These are phyloP conservation scores for Phlogophora meticulosa DNA, from an alignment of 2,888 invertebrate genomes.

Conservation along the genomic window DNA sequence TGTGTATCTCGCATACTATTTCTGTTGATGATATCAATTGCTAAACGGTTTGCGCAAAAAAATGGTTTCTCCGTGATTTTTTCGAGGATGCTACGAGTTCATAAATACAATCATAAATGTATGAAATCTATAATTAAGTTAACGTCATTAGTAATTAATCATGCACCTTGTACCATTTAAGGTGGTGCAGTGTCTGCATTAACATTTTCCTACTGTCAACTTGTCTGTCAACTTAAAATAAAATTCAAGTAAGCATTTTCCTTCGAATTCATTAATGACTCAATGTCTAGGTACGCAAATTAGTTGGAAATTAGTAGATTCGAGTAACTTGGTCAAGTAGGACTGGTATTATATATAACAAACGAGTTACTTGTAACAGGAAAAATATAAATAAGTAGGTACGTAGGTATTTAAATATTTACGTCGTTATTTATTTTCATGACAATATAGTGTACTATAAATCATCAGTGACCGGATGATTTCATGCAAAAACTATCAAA, in stretches of 20 bases:
- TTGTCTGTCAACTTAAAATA: slow-evolving; percentile 28
- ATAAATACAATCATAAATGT: not conserved
- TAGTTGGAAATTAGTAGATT: slow-evolving; percentile 48
- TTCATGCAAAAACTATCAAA: slow-evolving; percentile 44
- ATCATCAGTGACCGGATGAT: too few relatives aligned
- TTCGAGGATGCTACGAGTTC: slow-evolving; percentile 6
- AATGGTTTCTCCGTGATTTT: not conserved
- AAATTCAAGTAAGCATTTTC: slow-evolving; percentile 37
- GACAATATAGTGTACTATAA: slow-evolving; percentile 33
- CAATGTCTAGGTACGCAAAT: slow-evolving; percentile 46
- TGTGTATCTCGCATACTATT: slow-evolving; percentile 24
- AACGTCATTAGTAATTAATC: not conserved
- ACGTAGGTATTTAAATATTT: slow-evolving; percentile 7
- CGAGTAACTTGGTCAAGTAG: slow-evolving; percentile 64
- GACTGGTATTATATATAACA: slow-evolving; percentile 47
- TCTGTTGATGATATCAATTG: slow-evolving; percentile 40
- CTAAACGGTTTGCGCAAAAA: slow-evolving; percentile 29
- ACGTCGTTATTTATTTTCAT: slow-evolving; percentile 52
- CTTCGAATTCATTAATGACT: slow-evolving; percentile 43
- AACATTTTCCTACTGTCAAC: slow-evolving; percentile 16
- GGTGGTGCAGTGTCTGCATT: slow-evolving; percentile 3
- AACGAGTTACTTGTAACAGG: slow-evolving; percentile 55
- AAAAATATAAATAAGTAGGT: slow-evolving; percentile 44
- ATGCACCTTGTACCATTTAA: slow-evolving; percentile 8
- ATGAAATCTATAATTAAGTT: not conserved